These are phyloP conservation scores for Tenthredo notha DNA, from an alignment of 2,888 invertebrate genomes.

Conservation along the genomic window DNA sequence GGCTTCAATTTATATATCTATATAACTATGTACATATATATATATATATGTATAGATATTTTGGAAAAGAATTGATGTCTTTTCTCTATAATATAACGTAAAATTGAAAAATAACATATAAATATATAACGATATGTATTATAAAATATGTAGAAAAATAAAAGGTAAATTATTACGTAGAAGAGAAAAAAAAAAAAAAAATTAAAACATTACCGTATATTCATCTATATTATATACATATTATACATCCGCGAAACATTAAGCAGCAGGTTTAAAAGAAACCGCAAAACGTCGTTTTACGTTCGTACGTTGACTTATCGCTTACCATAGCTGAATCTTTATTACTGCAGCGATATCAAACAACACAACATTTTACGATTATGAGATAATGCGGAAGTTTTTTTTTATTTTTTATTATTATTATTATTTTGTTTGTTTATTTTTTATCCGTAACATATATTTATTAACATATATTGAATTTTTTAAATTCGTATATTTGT, in stretches of 20 bases:
- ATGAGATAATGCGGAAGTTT: neutral
- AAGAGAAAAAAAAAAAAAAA: too few relatives aligned
- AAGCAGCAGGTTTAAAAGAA: neutral
- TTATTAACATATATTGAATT: neutral
- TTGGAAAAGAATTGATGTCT: neutral
- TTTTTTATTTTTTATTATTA: too few relatives aligned
- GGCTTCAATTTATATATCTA: neutral
- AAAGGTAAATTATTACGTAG: too few relatives aligned
- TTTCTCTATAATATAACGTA: neutral
- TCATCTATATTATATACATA: constrained; percentile 34
- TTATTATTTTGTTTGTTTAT: neutral
- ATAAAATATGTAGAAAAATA: neutral
- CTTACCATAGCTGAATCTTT: neutral
- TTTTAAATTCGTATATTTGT: neutral
- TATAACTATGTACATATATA: too few relatives aligned
- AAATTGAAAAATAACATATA: neutral
- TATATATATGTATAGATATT: neutral
- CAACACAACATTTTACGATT: neutral
- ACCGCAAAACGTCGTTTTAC: neutral
- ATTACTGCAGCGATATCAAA: neutral
- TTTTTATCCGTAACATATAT: too few relatives aligned
- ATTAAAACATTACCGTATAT: too few relatives aligned
- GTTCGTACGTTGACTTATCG: neutral
- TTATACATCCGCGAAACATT: neutral
- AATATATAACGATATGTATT: too few relatives aligned